phyloP scores from a whole-genome alignment of 2,888 invertebrate species.

The Catotricha subobsoleta region DNA sequence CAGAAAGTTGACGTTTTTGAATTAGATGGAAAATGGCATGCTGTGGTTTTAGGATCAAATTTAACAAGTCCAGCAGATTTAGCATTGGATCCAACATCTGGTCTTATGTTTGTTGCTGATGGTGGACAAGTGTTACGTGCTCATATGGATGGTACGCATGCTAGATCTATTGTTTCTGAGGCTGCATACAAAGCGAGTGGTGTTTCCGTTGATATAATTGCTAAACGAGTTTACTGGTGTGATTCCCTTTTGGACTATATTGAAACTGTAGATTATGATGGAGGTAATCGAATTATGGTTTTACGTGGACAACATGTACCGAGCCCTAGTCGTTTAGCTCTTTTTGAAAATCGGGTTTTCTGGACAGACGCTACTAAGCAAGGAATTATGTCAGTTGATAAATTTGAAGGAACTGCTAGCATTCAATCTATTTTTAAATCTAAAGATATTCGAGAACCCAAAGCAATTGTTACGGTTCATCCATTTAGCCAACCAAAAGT shows the following conservation, averaged over 20 bases:
- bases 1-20: constrained; percentile 91
- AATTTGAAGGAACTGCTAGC: constrained; percentile 60
- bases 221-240: constrained; percentile 87
- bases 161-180: constrained; percentile 68
- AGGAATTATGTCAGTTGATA: constrained; percentile 72
- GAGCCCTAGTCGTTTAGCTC: constrained; percentile 61
- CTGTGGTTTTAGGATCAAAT: constrained; percentile 79
- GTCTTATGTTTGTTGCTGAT: constrained; percentile 74
- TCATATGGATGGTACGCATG: constrained; percentile 85
- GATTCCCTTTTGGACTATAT: constrained; percentile 90
- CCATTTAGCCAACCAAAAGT: constrained; percentile 54
- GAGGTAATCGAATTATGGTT: constrained; percentile 60
- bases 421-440: constrained; percentile 65
- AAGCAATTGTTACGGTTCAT: constrained; percentile 68
- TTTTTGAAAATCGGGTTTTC: constrained; percentile 73
- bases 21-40: constrained; percentile 69
- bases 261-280: constrained; percentile 88
- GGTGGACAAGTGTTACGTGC: constrained; percentile 68
- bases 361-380: constrained; percentile 88
- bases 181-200: constrained; percentile 90
- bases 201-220: constrained; percentile 77
- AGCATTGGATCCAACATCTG: constrained; percentile 80
- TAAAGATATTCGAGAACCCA: constrained; percentile 63
- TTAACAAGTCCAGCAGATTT: constrained; percentile 81
- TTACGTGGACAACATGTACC: constrained; percentile 71